phyloP scores from a whole-genome alignment of 2,888 invertebrate species.

The Drosophila nr. fundita region DNA sequence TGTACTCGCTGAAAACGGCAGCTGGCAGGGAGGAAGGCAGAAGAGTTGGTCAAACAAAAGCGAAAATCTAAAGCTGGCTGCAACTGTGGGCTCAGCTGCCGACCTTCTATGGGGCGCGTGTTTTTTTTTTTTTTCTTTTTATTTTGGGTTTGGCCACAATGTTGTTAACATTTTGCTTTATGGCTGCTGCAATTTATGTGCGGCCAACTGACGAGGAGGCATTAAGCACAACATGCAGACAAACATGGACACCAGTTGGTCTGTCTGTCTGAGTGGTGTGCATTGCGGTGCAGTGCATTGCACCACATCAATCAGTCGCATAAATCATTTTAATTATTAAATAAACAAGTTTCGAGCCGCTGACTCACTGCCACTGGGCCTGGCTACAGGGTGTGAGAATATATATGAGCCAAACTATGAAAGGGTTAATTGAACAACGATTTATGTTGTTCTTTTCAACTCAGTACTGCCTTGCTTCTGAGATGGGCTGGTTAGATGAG shows the following conservation, averaged over 20 bases:
- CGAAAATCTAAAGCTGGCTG: slow-evolving; percentile 24
- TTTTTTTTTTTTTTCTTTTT: not conserved
- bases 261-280: slow-evolving; percentile 35
- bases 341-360: slow-evolving; percentile 64
- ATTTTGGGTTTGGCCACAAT: slow-evolving; percentile 46
- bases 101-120: slow-evolving; percentile 51
- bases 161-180: slow-evolving; percentile 71
- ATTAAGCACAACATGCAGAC: slow-evolving; percentile 70
- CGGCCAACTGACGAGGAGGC: slow-evolving; percentile 44
- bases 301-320: slow-evolving; percentile 76
- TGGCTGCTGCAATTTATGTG: slow-evolving; percentile 63
- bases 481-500: slow-evolving; percentile 18
- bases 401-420: slow-evolving; percentile 45
- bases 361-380: slow-evolving; percentile 50
- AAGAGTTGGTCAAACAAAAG: slow-evolving; percentile 44
- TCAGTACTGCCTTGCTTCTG: not conserved
- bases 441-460: slow-evolving; percentile 10
- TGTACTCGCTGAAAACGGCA: slow-evolving; percentile 36
- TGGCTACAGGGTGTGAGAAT: slow-evolving; percentile 60
- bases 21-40: slow-evolving; percentile 51
- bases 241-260: slow-evolving; percentile 65
- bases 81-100: slow-evolving; percentile 44
- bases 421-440: slow-evolving; percentile 68
- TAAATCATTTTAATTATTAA: slow-evolving; percentile 81
- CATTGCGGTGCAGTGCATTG: slow-evolving; percentile 40